Evolutionary conservation across 2,888 invertebrate genomes (phyloP).

Genomic region (Caenorhabditis wallacei): DNA sequence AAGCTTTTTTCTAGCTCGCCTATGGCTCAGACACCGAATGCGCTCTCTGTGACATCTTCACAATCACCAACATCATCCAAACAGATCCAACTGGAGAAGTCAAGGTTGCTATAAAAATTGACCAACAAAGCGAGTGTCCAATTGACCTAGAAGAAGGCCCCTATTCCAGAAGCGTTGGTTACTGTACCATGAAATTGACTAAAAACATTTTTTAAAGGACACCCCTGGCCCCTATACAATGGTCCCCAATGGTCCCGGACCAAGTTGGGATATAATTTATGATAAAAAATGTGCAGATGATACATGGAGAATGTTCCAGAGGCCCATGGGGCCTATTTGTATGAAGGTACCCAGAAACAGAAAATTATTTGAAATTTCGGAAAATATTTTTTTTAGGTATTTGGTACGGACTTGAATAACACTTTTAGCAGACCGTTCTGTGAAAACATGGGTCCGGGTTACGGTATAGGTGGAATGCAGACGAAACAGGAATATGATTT

Average conservation of each 20-base stretch:
- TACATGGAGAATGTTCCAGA: slow-evolving; percentile 12
- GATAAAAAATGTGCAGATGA: background rate
- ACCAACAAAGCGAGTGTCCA: background rate
- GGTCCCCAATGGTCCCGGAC: background rate
- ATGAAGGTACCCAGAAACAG: background rate
- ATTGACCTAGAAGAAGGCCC: background rate
- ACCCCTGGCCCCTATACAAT: too few relatives aligned
- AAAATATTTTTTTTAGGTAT: background rate
- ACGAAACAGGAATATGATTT: background rate
- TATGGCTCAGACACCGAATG: slow-evolving; percentile 1
- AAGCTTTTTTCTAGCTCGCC: background rate
- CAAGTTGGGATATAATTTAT: background rate
- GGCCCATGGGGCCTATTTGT: slow-evolving; percentile 4
- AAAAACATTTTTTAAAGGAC: background rate
- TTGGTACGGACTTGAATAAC: background rate
- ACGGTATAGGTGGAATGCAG: background rate
- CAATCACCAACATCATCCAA: background rate
- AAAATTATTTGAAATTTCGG: background rate
- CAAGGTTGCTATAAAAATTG: slow-evolving; percentile 4
- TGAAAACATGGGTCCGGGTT: background rate
- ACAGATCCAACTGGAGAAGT: background rate
- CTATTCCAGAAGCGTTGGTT: background rate
- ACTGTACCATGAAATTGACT: too few relatives aligned
- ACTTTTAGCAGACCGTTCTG: background rate
- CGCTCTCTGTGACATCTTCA: background rate